phyloP scores from a whole-genome alignment of 2,113 vertebrate species.

The Xyliphius kryptos region DNA sequence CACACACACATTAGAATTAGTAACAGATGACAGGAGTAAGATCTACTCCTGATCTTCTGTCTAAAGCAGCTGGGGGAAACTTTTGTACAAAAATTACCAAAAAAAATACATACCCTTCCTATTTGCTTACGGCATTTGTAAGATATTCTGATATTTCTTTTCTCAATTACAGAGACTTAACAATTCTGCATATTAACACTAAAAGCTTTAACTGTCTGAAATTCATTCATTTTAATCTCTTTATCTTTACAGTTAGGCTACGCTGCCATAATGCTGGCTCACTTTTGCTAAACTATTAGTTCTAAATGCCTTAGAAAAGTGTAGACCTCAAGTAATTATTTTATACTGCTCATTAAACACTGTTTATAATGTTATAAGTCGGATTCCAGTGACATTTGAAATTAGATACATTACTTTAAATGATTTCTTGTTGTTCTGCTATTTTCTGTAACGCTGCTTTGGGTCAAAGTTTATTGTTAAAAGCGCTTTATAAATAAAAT shows the following conservation, averaged over 20 bases:
- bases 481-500: no score
- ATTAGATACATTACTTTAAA: not conserved
- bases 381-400: not conserved
- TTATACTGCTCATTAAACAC: slow-evolving; percentile 11
- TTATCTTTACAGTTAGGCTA: slow-evolving; percentile 33
- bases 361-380: slow-evolving; percentile 5
- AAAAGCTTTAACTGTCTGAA: slow-evolving; percentile 19
- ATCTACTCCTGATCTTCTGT: slow-evolving; percentile 22
- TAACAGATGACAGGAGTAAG: slow-evolving; percentile 29
- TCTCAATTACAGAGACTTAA: slow-evolving; percentile 6
- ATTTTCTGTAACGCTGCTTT: not conserved
- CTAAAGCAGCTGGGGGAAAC: slow-evolving; percentile 29
- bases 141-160: slow-evolving; percentile 20
- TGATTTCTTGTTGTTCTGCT: not conserved
- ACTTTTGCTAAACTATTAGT: slow-evolving; percentile 19
- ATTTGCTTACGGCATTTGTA: slow-evolving; percentile 4
- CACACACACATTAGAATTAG: slow-evolving; percentile 18
- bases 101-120: slow-evolving; percentile 10
- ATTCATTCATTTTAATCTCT: slow-evolving; percentile 35
- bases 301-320: slow-evolving; percentile 21
- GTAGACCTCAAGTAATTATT: slow-evolving; percentile 18
- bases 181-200: slow-evolving; percentile 1
- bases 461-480: no score
- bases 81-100: slow-evolving; percentile 31
- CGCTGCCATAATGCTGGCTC: slow-evolving; percentile 11